Base-by-base conservation (phyloP, 64 coral and sea anemone species). In the Actinia tenebrosa region DNA sequence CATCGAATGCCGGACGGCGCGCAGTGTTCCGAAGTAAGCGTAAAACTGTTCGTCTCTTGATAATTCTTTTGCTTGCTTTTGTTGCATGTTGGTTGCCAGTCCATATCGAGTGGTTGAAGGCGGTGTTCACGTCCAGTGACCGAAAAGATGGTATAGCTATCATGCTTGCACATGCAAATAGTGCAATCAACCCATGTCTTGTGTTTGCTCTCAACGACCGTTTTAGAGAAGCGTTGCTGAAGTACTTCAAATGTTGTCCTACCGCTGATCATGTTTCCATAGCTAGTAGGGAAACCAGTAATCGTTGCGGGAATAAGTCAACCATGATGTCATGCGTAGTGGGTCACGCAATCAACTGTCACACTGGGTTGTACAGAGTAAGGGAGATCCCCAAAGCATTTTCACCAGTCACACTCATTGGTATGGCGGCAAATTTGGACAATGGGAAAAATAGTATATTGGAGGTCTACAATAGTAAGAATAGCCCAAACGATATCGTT, bases 61-160 rank as follows among this genome's bases (percentile, higher is more conserved):
- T 79, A 4, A 63, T 86, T 44, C 53, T 91, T 11, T 52, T 84
- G 19, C 82, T 84, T 64, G 83, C 83, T 20, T 91, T 91, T 23
- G 89, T 84, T 17, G 14, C 60, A 64, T 91, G 89, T 18, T 91
- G 83, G 89, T 71, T 91, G 16, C 89, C 89, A 42, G 19, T 84
- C 14, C 83, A 91, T 30, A 54, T 83, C 19, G 80, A 16, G 80
- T 83, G 80, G 80, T 83, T 83, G 10, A 83, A 53, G 13, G 43
- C 45, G 4, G 80, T 83, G 19, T 83, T 53, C 80, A 52, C 22
- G 23, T 83, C 80, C 19, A 83, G 18, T 53, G 3, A 52, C 4
- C 45, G 80, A 16, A 55, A 58, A 83, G 80, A 83, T 10, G 80
- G 54, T 4, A 52, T 53, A 19, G 80, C 80, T 9, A 83, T 83